Evolutionary conservation across 2,888 invertebrate species (phyloP).

Genomic region (Boloria euphrosyne): DNA sequence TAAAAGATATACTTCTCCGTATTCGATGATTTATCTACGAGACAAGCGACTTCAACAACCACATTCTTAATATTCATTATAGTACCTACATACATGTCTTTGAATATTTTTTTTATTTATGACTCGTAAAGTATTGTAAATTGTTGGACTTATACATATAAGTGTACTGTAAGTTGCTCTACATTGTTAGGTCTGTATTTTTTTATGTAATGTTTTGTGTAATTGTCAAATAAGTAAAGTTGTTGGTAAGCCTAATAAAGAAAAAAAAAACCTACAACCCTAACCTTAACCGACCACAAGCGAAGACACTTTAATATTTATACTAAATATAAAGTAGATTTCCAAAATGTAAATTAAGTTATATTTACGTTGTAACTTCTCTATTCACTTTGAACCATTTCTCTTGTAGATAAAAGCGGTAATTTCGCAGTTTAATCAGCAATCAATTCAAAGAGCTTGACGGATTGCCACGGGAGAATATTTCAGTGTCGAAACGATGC

Average conservation of each 20-base stretch:
- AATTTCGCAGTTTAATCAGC: conserved; percentile 71
- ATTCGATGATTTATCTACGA: conserved; percentile 1
- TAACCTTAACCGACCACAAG: neutral
- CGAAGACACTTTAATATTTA: neutral
- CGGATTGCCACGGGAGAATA: conserved; percentile 65
- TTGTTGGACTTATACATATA: no score
- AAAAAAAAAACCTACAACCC: no score
- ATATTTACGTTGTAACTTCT: conserved; percentile 24
- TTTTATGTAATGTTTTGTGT: no score
- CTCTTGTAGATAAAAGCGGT: conserved; percentile 50
- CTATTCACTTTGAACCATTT: conserved; percentile 43
- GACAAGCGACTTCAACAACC: conserved; percentile 12
- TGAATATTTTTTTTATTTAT: no score
- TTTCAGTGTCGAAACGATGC: conserved; percentile 56
- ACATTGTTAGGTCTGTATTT: no score
- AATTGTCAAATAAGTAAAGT: no score
- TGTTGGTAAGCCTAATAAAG: no score
- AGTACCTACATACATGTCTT: no score
- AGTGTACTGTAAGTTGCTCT: no score
- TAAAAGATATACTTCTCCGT: neutral
- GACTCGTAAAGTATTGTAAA: no score
- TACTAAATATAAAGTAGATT: neutral
- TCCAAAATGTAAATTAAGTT: conserved; percentile 27
- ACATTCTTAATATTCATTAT: neutral
- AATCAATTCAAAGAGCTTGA: conserved; percentile 69